A percentile compares a stretch with the other conserved stretches of the same genome.
These are phyloP conservation scores for Uropetala carovei DNA, from an alignment of 2,888 invertebrate genomes.

Conservation along the genomic window DNA sequence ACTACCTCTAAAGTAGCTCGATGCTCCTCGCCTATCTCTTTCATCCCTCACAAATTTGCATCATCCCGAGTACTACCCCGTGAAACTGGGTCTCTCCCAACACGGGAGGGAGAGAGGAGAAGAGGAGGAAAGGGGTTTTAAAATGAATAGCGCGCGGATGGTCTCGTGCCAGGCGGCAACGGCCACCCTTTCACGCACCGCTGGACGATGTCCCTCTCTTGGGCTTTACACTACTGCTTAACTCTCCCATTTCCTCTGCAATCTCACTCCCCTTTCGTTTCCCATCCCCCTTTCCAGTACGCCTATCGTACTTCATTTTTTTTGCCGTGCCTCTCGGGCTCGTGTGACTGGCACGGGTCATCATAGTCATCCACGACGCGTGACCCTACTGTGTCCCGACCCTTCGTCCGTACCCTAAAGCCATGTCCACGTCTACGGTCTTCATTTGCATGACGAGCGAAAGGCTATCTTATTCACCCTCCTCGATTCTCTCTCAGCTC, in stretches of 20 bases:
- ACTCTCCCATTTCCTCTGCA: not conserved
- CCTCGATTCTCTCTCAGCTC: not conserved
- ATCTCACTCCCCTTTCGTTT: not conserved
- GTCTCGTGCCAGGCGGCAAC: not conserved
- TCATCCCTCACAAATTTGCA: not conserved
- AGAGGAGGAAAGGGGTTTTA: conserved; percentile 29
- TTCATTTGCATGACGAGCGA: conserved; percentile 52
- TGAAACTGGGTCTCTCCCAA: not conserved
- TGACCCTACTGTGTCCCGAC: conserved; percentile 20
- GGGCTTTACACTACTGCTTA: conserved; percentile 25
- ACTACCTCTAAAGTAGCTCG: no score
- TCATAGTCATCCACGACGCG: conserved; percentile 31
- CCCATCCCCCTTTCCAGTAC: not conserved
- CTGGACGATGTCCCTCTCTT: no score
- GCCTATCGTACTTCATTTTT: conserved; percentile 13
- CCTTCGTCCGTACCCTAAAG: not conserved
- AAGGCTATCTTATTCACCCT: conserved; percentile 54
- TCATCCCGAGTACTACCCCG: not conserved
- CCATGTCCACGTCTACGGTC: not conserved
- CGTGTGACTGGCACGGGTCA: conserved; percentile 57
- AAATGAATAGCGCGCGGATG: conserved; percentile 25
- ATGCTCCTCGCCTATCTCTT: not conserved
- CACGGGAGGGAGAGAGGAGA: not conserved
- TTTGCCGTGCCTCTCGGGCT: not conserved
- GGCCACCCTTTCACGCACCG: not conserved